phyloP scores from a whole-genome alignment of 1,140 invertebrate species.

The Frieseomelitta varia region DNA sequence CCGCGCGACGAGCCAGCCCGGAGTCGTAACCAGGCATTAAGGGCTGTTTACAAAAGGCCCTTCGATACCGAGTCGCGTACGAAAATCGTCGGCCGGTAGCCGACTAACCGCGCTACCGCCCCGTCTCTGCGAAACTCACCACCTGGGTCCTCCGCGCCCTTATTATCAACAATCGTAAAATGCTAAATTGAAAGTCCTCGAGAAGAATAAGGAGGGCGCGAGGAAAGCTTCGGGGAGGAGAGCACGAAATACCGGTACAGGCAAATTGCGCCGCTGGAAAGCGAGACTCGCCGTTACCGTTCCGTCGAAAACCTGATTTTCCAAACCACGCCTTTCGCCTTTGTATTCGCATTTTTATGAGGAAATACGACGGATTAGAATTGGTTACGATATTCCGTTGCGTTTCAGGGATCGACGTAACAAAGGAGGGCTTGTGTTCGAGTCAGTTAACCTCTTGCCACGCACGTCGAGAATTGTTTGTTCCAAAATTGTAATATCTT shows the following conservation, averaged over 20 bases:
- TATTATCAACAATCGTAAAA: constrained; percentile 83
- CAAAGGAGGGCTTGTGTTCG: background rate
- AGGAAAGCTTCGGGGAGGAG: background rate
- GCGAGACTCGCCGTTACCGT: background rate
- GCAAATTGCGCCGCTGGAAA: constrained; percentile 32
- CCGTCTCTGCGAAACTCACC: constrained; percentile 72
- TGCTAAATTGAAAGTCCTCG: constrained; percentile 80
- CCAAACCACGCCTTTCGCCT: background rate
- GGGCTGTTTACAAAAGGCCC: constrained; percentile 80
- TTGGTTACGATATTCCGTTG: background rate
- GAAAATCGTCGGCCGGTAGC: constrained; percentile 68
- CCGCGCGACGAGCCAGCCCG: constrained; percentile 56
- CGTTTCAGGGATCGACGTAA: background rate
- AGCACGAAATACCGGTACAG: constrained; percentile 13
- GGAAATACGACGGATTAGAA: background rate
- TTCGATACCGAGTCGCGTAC: constrained; percentile 68
- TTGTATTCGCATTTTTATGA: background rate
- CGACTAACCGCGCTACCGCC: constrained; percentile 23
- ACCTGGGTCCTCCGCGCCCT: constrained; percentile 76
- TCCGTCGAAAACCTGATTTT: background rate
- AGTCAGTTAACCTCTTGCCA: background rate
- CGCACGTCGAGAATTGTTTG: too few relatives aligned
- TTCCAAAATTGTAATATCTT: too few relatives aligned
- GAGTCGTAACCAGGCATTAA: constrained; percentile 82
- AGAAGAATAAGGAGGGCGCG: constrained; percentile 46